Percentiles rank a stretch among this genome's conserved stretches.
phyloP scores from a whole-genome alignment of 2,888 invertebrate species.

The Melipona bicolor region DNA sequence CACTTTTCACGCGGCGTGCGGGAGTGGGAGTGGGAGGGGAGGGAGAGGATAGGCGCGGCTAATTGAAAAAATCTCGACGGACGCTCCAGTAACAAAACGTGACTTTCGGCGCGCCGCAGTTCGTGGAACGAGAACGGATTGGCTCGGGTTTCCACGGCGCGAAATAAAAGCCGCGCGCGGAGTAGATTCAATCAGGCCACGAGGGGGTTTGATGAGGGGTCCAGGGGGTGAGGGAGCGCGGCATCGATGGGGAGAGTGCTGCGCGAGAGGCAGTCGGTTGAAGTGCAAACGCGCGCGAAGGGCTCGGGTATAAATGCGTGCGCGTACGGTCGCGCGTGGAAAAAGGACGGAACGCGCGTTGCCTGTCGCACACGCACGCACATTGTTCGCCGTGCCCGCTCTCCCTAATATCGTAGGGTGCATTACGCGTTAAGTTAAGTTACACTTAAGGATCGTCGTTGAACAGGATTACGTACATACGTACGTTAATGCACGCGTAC shows the following conservation, averaged over 20 bases:
- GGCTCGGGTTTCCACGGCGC: slow-evolving; percentile 65
- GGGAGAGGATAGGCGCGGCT: slow-evolving; percentile 27
- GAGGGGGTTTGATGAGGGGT: slow-evolving; percentile 59
- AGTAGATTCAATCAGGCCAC: slow-evolving; percentile 66
- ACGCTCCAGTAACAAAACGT: slow-evolving; percentile 56
- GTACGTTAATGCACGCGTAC: slow-evolving; percentile 53
- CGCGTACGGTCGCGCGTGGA: slow-evolving; percentile 6
- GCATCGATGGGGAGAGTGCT: slow-evolving; percentile 58
- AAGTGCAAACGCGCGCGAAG: slow-evolving; percentile 63
- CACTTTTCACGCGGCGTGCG: slow-evolving; percentile 10
- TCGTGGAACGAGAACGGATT: slow-evolving; percentile 59
- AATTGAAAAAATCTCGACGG: slow-evolving; percentile 60
- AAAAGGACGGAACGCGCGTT: slow-evolving; percentile 31
- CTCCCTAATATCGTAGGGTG: slow-evolving; percentile 58
- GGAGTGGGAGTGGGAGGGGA: not conserved
- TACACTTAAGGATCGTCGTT: slow-evolving; percentile 60
- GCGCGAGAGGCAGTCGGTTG: slow-evolving; percentile 57
- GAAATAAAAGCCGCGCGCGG: slow-evolving; percentile 64
- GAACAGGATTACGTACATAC: slow-evolving; percentile 54
- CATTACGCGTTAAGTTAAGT: slow-evolving; percentile 65
- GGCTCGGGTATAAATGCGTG: slow-evolving; percentile 49
- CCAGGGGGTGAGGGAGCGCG: slow-evolving; percentile 43
- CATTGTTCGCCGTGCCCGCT: not conserved
- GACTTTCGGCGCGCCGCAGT: slow-evolving; percentile 58
- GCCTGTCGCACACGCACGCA: not conserved